Evolutionary conservation across 2,113 vertebrate species (phyloP), one percentile per base, ranked within the genome.

Genomic region (Malurus melanocephalus): DNA sequence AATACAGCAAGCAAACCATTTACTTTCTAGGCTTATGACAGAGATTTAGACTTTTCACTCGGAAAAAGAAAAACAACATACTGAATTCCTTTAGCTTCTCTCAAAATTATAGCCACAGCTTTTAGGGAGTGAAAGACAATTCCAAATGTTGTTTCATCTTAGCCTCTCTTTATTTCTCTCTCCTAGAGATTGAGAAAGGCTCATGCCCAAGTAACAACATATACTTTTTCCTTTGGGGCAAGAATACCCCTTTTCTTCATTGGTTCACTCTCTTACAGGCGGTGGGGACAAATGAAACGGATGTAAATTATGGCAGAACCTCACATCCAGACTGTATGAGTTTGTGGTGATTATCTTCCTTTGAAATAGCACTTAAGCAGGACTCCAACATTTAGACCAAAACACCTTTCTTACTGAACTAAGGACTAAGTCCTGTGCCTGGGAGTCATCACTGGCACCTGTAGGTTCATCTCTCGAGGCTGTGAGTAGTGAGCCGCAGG

Each of bases 261-360:
- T 72, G 5, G 5, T 59, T 89, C 46, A 72, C 13, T 5, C 3
- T 79, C 51, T 35, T 28, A 20, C 7, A 71, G 20, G 11, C n/a
- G 35, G 20, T 3, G 4, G 16, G 9, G 9, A 15, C 18, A 75
- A 48, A 49, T 7, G 7, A 72, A 65, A 22, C 6, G 56, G 11
- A 18, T 0, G 0, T 16, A 22, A 79, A 67, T 26, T 8, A 42
- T 3, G 4, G 11, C 28, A 72, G 66, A 81, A 16, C 15, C 16
- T 72, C 26, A 56, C 1, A 1, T 9, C 30, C 2, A 27, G 38
- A 28, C 11, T 1, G 1, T 14, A 43, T 27, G 5, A 60, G 15
- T 65, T 90, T 68, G 19, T 8, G 27, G 13, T 32, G 11, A 55
- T 42, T 7, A 22, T 20, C 9, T 65, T 40, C 35, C 24, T 75